phyloP scores from a whole-genome alignment of 2,888 invertebrate genomes.

The Amphimallon solstitiale region DNA sequence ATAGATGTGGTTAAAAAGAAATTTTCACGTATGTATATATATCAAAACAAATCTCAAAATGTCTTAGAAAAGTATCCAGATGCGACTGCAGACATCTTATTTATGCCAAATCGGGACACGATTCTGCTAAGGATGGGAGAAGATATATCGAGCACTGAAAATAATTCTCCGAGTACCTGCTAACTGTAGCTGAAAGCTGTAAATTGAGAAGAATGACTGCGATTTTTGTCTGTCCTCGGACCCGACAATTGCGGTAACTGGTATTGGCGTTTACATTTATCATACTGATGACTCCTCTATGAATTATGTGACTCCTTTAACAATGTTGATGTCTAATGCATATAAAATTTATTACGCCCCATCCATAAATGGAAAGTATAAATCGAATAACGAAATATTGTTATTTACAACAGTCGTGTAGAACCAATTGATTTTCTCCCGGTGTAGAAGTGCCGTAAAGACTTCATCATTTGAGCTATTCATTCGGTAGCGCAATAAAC shows the following conservation, averaged over 20 bases:
- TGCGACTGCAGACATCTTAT: neutral
- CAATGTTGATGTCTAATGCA: slow-evolving; percentile 32
- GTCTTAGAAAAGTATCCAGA: neutral
- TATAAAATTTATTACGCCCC: slow-evolving; percentile 21
- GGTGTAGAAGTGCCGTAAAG: neutral
- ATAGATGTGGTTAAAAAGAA: neutral
- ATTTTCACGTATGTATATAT: no score
- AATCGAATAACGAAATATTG: slow-evolving; percentile 12
- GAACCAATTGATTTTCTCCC: slow-evolving; percentile 13
- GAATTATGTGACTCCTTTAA: slow-evolving; percentile 49
- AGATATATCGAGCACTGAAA: slow-evolving; percentile 26
- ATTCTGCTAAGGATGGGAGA: slow-evolving; percentile 16
- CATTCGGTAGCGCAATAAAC: neutral
- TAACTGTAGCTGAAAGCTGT: slow-evolving; percentile 48
- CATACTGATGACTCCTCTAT: slow-evolving; percentile 51
- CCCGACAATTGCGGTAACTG: slow-evolving; percentile 53
- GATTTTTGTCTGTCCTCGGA: slow-evolving; percentile 51
- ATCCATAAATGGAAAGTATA: neutral
- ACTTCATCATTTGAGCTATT: neutral
- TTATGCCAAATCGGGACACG: slow-evolving; percentile 11
- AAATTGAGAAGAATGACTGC: slow-evolving; percentile 54
- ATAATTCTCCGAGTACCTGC: slow-evolving; percentile 42
- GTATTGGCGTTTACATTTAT: slow-evolving; percentile 57
- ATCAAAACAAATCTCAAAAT: no score
- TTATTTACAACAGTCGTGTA: neutral